Base-by-base conservation (phyloP, 2,888 invertebrate genomes). In the Caenorhabditis wallacei region DNA sequence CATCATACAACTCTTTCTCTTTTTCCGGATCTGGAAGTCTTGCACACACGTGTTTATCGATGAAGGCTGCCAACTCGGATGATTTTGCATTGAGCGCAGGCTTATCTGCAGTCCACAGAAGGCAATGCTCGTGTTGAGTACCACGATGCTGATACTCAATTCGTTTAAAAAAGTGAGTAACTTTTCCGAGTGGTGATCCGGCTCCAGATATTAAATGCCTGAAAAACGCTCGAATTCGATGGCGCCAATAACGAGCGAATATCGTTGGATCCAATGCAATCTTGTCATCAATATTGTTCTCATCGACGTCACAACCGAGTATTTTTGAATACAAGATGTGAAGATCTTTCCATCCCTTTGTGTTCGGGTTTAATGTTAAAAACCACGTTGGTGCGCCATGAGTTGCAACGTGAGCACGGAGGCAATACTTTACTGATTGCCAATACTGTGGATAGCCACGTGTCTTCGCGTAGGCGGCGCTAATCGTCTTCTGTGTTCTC, bases 121-220 rank as follows among this genome's bases (percentile, higher is more conserved):
- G 3, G 13, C 63, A 63, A 13, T 63, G 63, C 2, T 24, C 24
- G 10, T 63, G 43, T 11, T 63, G 63, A 13, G 43, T 40, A 16
- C 63, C 63, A 40, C 63, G 63, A 16, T 43, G 43, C 26, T 63
- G 63, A 20, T 63, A 63, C n/a, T 46, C 63, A 1, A 40, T 20
- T 1, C 63, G 20, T 1, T 43, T 16, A 40, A 63, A 63, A 24
- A 18, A 43, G 11, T 63, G 63, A 5, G 24, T 43, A 1, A 63
- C 7, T 5, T 8, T 11, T 40, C 63, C 63, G 3, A 63, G 24
- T 8, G 63, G 63, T 8, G 63, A 46, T 8, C 46, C 46, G 16
- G 4, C 8, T 16, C 13, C 26, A 1, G 26, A 24, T 22, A 54
- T 8, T 3, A 54, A 26, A n/a, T 8, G 1, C 1, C 13, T 54